Percentiles rank a stretch among this genome's conserved stretches.
These are phyloP conservation scores for Piscicola geometra DNA, from an alignment of 2,888 invertebrate genomes.

Conservation along the genomic window DNA sequence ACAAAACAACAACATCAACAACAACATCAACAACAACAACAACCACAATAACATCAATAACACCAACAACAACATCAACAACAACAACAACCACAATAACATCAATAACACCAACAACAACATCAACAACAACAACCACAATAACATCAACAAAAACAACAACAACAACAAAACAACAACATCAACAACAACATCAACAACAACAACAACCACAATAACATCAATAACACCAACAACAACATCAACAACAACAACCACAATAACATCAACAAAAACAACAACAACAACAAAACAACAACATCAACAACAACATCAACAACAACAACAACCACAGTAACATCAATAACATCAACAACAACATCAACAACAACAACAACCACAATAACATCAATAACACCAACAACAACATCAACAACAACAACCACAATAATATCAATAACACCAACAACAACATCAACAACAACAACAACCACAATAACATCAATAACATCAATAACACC, in stretches of 20 bases:
- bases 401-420: not conserved
- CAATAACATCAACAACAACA: no score
- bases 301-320: not conserved
- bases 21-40: not conserved
- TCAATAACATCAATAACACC: not conserved
- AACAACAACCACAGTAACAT: slow-evolving; percentile 7
- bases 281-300: not conserved
- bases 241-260: not conserved
- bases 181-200: no score
- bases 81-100: slow-evolving; percentile 36
- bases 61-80: no score
- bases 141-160: not conserved
- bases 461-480: no score
- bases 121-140: not conserved
- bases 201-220: slow-evolving; percentile 37
- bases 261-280: no score
- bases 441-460: slow-evolving; percentile 6
- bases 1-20: not conserved
- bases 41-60: slow-evolving; percentile 20
- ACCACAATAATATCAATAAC: not conserved
- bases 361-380: not conserved
- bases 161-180: slow-evolving; percentile 7
- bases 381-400: no score
- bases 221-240: no score
- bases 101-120: no score